Percentiles rank a stretch among this genome's conserved stretches.
Evolutionary conservation across 2,888 invertebrate genomes (phyloP).

Genomic region (Marronus borbonicus): DNA sequence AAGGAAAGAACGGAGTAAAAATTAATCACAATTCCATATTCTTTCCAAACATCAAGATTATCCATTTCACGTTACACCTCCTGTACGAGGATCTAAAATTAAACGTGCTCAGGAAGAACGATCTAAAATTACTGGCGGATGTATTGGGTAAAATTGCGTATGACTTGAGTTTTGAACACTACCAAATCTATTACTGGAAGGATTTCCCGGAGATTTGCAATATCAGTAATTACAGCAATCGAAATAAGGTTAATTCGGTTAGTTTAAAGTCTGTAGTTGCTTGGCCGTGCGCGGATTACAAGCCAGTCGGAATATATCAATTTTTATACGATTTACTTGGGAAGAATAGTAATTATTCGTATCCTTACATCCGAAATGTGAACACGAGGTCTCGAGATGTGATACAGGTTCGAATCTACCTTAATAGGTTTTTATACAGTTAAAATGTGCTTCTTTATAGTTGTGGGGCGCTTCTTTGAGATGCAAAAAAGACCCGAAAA

Average conservation of each 20-base stretch:
- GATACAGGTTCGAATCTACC: constrained; percentile 76
- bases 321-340: constrained; percentile 80
- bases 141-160: constrained; percentile 84
- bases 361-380: constrained; percentile 82
- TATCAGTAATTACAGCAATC: constrained; percentile 62
- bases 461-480: constrained; percentile 61
- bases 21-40: constrained; percentile 79
- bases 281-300: constrained; percentile 76
- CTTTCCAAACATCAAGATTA: constrained; percentile 81
- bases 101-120: constrained; percentile 79
- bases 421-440: not conserved
- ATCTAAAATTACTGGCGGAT: constrained; percentile 79
- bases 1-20: constrained; percentile 62
- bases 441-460: constrained; percentile 55
- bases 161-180: constrained; percentile 82
- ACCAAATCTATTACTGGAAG: constrained; percentile 86
- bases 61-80: constrained; percentile 88
- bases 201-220: constrained; percentile 83
- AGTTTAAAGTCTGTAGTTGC: constrained; percentile 75
- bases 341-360: constrained; percentile 73
- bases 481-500: constrained; percentile 43
- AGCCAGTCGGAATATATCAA: constrained; percentile 81
- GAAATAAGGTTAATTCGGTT: constrained; percentile 73
- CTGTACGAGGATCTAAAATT: constrained; percentile 94
- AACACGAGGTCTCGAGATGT: constrained; percentile 83